These are phyloP conservation scores for Philereme vetulata DNA, from an alignment of 2,888 invertebrate genomes.

Conservation along the genomic window DNA sequence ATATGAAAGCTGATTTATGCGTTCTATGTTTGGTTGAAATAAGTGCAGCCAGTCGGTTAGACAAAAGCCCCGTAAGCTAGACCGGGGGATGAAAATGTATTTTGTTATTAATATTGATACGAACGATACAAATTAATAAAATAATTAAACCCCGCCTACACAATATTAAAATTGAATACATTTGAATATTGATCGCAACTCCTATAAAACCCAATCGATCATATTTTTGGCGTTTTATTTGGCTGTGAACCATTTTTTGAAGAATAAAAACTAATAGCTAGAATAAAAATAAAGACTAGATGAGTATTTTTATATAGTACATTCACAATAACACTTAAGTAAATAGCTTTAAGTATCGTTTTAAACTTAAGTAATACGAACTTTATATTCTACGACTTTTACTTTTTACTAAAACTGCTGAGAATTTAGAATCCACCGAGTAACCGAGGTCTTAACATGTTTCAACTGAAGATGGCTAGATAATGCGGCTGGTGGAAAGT, in stretches of 20 bases:
- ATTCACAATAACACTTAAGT: background rate
- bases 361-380: too few relatives aligned
- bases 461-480: too few relatives aligned
- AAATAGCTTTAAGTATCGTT: background rate
- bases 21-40: too few relatives aligned
- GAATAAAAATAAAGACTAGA: constrained; percentile 9
- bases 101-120: background rate
- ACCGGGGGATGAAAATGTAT: too few relatives aligned
- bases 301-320: constrained; percentile 2
- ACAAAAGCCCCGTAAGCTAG: too few relatives aligned
- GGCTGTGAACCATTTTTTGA: constrained; percentile 5
- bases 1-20: too few relatives aligned
- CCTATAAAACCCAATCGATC: background rate
- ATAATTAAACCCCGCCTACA: background rate
- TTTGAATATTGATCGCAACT: background rate
- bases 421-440: too few relatives aligned
- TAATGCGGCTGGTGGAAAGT: too few relatives aligned
- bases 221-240: constrained; percentile 17
- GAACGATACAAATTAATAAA: background rate
- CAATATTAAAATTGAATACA: background rate
- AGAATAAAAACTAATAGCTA: background rate
- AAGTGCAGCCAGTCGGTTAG: too few relatives aligned
- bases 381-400: too few relatives aligned
- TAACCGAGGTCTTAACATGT: too few relatives aligned
- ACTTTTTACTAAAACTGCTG: too few relatives aligned